Percentiles rank a stretch among this genome's conserved stretches.
phyloP scores from a whole-genome alignment of 1,140 invertebrate genomes.

The Propsilocerus akamusi region DNA sequence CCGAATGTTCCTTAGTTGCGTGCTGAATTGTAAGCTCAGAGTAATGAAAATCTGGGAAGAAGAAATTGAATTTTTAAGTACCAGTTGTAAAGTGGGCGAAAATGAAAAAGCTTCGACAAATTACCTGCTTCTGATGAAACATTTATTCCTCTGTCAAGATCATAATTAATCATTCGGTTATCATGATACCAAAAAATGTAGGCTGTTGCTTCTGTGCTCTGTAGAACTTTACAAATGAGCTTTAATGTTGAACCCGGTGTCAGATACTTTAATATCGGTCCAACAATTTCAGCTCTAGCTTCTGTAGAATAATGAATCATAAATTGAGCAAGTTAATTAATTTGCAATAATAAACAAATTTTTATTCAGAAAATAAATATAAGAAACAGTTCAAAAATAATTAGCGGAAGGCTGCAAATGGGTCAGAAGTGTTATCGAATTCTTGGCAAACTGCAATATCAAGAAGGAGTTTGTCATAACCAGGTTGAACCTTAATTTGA shows the following conservation, averaged over 20 bases:
- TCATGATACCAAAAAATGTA: conserved; percentile 86
- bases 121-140: conserved; percentile 42
- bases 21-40: conserved; percentile 43
- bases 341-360: background rate
- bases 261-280: conserved; percentile 66
- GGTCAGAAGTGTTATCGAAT: too few relatives aligned
- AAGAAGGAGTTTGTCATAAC: too few relatives aligned
- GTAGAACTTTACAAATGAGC: conserved; percentile 56
- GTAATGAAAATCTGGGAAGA: conserved; percentile 31
- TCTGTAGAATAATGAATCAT: conserved; percentile 51
- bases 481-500: too few relatives aligned
- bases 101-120: conserved; percentile 4
- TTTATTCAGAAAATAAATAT: background rate
- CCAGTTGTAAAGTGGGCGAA: background rate
- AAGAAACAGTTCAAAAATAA: background rate
- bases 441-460: too few relatives aligned
- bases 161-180: conserved; percentile 77
- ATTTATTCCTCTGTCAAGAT: conserved; percentile 62
- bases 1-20: conserved; percentile 51
- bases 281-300: conserved; percentile 66
- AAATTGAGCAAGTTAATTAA: background rate
- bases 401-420: too few relatives aligned
- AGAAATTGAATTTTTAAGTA: conserved; percentile 5
- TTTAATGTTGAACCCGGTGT: conserved; percentile 66
- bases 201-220: conserved; percentile 62